Conservation (phyloP, 2,113 vertebrate species). For the Ginglymostoma cirratum region DNA sequence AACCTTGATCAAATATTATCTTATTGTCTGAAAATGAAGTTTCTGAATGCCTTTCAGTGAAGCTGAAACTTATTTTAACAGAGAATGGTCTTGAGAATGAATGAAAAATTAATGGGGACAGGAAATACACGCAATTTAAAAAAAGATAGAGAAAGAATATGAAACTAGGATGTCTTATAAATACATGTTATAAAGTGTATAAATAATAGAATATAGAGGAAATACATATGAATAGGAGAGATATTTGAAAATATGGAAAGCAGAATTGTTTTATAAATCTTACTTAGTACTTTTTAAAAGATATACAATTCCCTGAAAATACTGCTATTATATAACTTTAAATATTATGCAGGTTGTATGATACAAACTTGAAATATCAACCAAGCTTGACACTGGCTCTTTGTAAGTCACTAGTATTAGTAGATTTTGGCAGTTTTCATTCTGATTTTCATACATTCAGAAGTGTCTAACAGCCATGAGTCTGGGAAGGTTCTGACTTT, state of each 20-base stretch:
- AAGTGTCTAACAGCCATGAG: background rate
- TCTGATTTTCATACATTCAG: conserved; percentile 4
- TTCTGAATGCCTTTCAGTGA: background rate
- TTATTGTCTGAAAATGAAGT: background rate
- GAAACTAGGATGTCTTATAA: background rate
- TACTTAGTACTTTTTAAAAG: background rate
- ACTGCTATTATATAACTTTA: background rate
- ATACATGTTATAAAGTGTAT: background rate
- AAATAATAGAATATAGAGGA: background rate
- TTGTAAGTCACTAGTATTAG: background rate
- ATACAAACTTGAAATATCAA: background rate
- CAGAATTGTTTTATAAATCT: background rate
- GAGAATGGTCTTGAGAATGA: background rate
- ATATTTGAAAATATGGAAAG: background rate
- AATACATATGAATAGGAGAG: background rate
- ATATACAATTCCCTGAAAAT: background rate
- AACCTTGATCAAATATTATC: background rate
- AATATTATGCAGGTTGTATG: background rate
- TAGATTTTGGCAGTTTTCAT: background rate
- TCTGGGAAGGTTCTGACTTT: background rate
- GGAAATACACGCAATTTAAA: background rate
- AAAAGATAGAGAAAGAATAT: background rate
- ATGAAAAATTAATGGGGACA: background rate
- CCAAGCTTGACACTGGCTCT: background rate
- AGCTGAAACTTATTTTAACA: background rate